phyloP scores from a whole-genome alignment of 2,888 invertebrate species.

The Dinocampus coccinellae region DNA sequence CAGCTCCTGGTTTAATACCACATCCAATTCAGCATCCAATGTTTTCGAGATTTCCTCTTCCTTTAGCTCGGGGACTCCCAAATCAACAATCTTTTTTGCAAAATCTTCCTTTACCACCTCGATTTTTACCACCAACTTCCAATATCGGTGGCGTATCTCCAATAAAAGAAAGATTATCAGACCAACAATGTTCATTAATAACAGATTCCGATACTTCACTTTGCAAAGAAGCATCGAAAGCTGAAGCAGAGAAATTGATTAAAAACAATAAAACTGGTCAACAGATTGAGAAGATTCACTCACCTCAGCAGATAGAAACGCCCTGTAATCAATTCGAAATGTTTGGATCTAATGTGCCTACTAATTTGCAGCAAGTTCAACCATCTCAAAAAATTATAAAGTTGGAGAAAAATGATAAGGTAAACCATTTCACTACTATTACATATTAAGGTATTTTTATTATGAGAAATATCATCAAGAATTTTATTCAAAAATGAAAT shows the following conservation, averaged over 20 bases:
- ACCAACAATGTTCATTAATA: too few species aligned
- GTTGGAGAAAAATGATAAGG: conserved; percentile 42
- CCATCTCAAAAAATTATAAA: conserved; percentile 44
- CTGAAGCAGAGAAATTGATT: conserved; percentile 67
- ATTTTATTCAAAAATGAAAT: too few species aligned
- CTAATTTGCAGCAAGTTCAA: conserved; percentile 29
- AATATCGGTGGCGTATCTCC: conserved; percentile 70
- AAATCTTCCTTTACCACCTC: conserved; percentile 73
- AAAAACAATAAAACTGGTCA: conserved; percentile 54
- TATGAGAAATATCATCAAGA: too few species aligned
- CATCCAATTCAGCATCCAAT: conserved; percentile 73
- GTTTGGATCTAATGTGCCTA: neutral
- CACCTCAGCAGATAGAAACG: conserved; percentile 41
- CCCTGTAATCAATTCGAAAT: conserved; percentile 43
- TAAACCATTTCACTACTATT: neutral
- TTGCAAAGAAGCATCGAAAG: conserved; percentile 66
- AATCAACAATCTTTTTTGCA: conserved; percentile 75
- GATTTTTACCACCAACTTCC: conserved; percentile 73
- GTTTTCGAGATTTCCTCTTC: conserved; percentile 68
- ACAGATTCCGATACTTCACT: conserved; percentile 60
- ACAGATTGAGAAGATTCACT: conserved; percentile 47
- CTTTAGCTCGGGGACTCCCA: conserved; percentile 69
- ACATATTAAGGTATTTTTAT: neutral
- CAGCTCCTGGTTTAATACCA: conserved; percentile 76
- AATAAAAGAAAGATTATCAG: conserved; percentile 70